Conservation (phyloP, 1,140 invertebrate species). For the Drosophila ficusphila region DNA sequence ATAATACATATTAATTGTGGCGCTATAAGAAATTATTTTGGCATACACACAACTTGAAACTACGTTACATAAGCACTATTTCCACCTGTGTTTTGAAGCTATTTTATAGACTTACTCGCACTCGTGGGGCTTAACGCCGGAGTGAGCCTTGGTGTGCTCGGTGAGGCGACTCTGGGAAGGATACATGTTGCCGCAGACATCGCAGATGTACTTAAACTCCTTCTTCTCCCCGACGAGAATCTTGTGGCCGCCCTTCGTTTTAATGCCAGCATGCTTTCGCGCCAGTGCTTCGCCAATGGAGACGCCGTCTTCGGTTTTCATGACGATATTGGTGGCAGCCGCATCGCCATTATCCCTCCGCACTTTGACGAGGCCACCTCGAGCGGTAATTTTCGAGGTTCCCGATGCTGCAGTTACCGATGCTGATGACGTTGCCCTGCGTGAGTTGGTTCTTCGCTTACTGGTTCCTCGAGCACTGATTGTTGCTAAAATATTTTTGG, state of each 20-base stretch:
- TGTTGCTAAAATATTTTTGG: slow-evolving; percentile 14
- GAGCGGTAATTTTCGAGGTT: neutral
- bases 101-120: slow-evolving; percentile 74
- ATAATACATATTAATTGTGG: too few relatives aligned
- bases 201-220: slow-evolving; percentile 79
- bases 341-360: slow-evolving; percentile 25
- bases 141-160: slow-evolving; percentile 83
- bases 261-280: slow-evolving; percentile 54
- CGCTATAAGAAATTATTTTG: too few relatives aligned
- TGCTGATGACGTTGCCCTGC: slow-evolving; percentile 14
- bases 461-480: slow-evolving; percentile 4
- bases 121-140: slow-evolving; percentile 77
- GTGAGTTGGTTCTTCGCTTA: slow-evolving; percentile 39
- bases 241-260: slow-evolving; percentile 69
- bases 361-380: slow-evolving; percentile 15
- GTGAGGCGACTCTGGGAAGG: slow-evolving; percentile 77
- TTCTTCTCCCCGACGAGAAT: slow-evolving; percentile 69
- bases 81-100: too few relatives aligned
- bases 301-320: slow-evolving; percentile 48
- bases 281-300: slow-evolving; percentile 48
- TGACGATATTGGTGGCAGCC: slow-evolving; percentile 26
- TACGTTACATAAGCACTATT: too few relatives aligned
- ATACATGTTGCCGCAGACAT: slow-evolving; percentile 82
- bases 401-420: neutral
- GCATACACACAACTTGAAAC: too few relatives aligned